Evolutionary conservation across 2,797 vertebrate genomes (phyloP).

Genomic region (Poecilia wingei): DNA sequence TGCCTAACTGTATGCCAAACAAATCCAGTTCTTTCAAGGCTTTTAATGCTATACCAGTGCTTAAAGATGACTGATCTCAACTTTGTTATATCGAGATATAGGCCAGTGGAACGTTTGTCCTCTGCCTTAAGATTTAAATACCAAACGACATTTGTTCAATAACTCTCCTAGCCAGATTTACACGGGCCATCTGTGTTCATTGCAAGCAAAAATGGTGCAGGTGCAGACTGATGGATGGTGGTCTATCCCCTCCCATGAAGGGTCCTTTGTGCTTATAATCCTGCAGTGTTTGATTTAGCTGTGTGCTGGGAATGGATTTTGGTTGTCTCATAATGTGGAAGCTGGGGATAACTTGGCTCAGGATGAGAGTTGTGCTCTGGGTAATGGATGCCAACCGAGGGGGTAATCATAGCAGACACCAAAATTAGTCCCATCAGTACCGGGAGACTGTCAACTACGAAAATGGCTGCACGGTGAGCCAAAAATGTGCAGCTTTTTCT

Average conservation of each 20-base stretch:
- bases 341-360: constrained; percentile 45
- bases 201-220: constrained; percentile 15
- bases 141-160: constrained; percentile 34
- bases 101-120: constrained; percentile 56
- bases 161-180: constrained; percentile 37
- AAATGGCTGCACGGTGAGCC: constrained; percentile 41
- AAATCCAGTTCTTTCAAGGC: constrained; percentile 28
- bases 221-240: constrained; percentile 46
- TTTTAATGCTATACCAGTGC: constrained; percentile 54
- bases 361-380: constrained; percentile 49
- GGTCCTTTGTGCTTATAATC: constrained; percentile 39
- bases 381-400: constrained; percentile 58
- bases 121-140: constrained; percentile 48
- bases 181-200: constrained; percentile 34
- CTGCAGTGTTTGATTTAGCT: constrained; percentile 58
- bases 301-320: constrained; percentile 51
- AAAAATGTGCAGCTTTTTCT: not conserved
- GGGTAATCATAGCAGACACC: constrained; percentile 59
- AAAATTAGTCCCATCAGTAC: constrained; percentile 63
- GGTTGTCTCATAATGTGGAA: constrained; percentile 36
- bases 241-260: constrained; percentile 24
- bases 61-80: constrained; percentile 53
- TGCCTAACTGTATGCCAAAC: constrained; percentile 14
- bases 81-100: constrained; percentile 46
- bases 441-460: constrained; percentile 45